These are phyloP conservation scores for Cotesia vestalis DNA, from an alignment of 1,140 invertebrate genomes.

Conservation along the genomic window DNA sequence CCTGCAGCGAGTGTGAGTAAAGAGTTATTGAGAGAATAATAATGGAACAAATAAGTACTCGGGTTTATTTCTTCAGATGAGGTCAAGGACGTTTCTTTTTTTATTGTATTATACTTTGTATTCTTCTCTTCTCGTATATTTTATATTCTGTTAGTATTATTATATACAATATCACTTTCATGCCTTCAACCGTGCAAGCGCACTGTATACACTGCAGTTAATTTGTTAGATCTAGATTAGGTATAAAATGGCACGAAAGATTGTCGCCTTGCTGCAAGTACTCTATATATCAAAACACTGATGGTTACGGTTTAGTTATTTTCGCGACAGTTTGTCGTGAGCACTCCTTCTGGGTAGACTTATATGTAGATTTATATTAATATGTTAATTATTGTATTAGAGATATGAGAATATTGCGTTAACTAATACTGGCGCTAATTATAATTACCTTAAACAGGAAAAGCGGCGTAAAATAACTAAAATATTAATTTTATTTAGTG, in stretches of 20 bases:
- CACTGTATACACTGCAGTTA: not conserved
- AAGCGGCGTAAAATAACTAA: too few relatives aligned
- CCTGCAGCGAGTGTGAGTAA: not conserved
- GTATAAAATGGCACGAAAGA: constrained; percentile 16
- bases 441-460: too few relatives aligned
- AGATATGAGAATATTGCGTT: too few relatives aligned
- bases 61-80: not conserved
- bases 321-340: constrained; percentile 18
- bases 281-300: not conserved
- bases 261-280: not conserved
- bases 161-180: constrained; percentile 29
- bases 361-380: not conserved
- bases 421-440: too few relatives aligned
- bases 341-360: constrained; percentile 5
- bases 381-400: not conserved
- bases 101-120: not conserved
- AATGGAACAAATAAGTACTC: too few relatives aligned
- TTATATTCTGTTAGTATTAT: not conserved
- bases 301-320: not conserved
- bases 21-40: constrained; percentile 8
- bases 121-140: too few relatives aligned
- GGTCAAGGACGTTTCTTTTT: constrained; percentile 35
- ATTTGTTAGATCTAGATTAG: constrained; percentile 17
- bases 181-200: not conserved
- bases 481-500: too few relatives aligned